phyloP scores from a whole-genome alignment of 2,113 vertebrate species.

The Mirza zaza region DNA sequence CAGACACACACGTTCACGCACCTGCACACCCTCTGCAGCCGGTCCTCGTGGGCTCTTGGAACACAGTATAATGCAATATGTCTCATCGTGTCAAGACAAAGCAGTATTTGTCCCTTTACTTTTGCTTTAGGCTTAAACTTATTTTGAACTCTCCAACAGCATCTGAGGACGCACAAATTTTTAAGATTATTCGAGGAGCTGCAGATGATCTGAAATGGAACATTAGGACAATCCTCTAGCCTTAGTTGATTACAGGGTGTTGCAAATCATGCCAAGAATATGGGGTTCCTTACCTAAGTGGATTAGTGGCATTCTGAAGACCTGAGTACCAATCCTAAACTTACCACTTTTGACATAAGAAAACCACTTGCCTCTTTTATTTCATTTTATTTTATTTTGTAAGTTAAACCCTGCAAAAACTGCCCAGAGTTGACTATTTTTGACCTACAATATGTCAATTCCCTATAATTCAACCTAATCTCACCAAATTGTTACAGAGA shows the following conservation, averaged over 20 bases:
- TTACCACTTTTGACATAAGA: background rate
- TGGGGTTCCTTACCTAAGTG: background rate
- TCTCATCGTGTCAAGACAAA: conserved; percentile 1
- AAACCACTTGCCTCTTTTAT: background rate
- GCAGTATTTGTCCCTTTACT: background rate
- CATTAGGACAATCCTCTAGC: background rate
- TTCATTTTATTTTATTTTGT: conserved; percentile 40
- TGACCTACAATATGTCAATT: background rate
- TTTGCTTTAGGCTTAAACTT: conserved; percentile 29
- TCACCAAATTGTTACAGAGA: background rate
- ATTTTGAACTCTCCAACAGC: background rate
- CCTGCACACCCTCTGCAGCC: background rate
- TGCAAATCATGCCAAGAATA: background rate
- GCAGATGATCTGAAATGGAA: background rate
- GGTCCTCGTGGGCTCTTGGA: background rate
- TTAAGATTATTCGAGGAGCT: background rate
- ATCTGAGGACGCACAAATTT: background rate
- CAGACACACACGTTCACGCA: background rate
- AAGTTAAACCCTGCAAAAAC: background rate
- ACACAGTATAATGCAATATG: background rate
- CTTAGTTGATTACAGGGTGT: background rate
- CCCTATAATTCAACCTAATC: background rate
- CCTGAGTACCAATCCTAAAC: background rate
- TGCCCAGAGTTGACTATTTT: conserved; percentile 16
- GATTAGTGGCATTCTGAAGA: background rate